These are phyloP conservation scores for Aleadryas rufinucha DNA, from an alignment of 2,113 vertebrate species.

Conservation along the genomic window DNA sequence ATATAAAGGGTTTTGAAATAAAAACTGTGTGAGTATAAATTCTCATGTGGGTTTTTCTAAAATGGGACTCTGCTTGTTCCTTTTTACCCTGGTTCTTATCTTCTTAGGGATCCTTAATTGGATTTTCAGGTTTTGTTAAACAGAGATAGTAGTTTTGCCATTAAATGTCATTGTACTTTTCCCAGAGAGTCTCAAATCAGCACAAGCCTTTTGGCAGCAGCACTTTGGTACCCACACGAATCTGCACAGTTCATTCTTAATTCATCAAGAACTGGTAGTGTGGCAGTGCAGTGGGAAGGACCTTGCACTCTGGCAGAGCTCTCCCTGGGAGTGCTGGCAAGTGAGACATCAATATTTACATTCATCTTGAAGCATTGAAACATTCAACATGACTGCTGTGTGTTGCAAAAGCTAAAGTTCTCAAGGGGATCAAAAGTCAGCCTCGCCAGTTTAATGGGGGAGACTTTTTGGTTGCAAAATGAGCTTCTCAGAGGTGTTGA, in stretches of 20 bases:
- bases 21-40: not conserved
- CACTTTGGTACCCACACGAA: not conserved
- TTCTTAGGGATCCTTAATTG: not conserved
- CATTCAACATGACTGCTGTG: rapidly evolving
- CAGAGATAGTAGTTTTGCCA: not conserved
- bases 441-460: not conserved
- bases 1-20: not conserved
- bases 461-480: not conserved
- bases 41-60: not conserved
- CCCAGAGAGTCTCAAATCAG: not conserved
- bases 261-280: not conserved
- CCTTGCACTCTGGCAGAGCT: not conserved
- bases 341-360: not conserved
- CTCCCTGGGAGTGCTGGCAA: not conserved
- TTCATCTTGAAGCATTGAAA: not conserved
- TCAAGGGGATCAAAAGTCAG: not conserved
- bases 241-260: not conserved
- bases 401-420: not conserved
- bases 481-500: not conserved
- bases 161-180: not conserved
- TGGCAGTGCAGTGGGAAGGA: not conserved
- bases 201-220: not conserved
- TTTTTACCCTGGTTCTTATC: not conserved
- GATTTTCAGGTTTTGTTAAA: not conserved
- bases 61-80: not conserved